Conservation (phyloP, 2,888 invertebrate genomes). For the Villa cingulata region DNA sequence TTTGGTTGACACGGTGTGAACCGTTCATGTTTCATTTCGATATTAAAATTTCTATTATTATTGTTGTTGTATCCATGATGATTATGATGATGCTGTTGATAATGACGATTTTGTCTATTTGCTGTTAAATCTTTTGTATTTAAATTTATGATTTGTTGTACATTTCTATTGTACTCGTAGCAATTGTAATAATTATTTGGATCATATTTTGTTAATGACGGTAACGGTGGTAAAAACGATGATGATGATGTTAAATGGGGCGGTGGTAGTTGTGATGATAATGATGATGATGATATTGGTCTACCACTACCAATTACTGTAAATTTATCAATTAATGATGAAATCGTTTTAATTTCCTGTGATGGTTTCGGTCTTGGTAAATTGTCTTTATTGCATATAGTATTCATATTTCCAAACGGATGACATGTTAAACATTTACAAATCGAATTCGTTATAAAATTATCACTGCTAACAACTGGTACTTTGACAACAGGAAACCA, state of each 20-base stretch:
- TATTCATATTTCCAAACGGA: conserved; percentile 8
- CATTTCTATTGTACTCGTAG: not conserved
- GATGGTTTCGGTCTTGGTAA: not conserved
- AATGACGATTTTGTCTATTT: too few relatives aligned
- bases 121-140: not conserved
- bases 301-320: not conserved
- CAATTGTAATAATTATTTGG: too few relatives aligned
- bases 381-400: not conserved
- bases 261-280: too few relatives aligned
- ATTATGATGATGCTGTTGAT: too few relatives aligned
- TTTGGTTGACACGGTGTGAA: conserved; percentile 11
- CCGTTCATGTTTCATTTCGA: conserved; percentile 12
- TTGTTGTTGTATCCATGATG: too few relatives aligned
- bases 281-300: not conserved
- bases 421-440: conserved; percentile 11
- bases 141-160: not conserved
- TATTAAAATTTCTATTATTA: conserved; percentile 2
- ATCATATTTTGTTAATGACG: too few relatives aligned
- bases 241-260: too few relatives aligned
- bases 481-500: conserved; percentile 9
- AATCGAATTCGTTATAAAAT: conserved; percentile 6
- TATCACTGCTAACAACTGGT: conserved; percentile 8
- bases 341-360: conserved; percentile 14
- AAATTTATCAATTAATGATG: conserved; percentile 13
- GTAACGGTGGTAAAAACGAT: too few relatives aligned